Evolutionary conservation across 64 coral and sea anemone genomes (phyloP), one percentile per base, ranked within the genome.

Genomic region (Montipora efflorescens): DNA sequence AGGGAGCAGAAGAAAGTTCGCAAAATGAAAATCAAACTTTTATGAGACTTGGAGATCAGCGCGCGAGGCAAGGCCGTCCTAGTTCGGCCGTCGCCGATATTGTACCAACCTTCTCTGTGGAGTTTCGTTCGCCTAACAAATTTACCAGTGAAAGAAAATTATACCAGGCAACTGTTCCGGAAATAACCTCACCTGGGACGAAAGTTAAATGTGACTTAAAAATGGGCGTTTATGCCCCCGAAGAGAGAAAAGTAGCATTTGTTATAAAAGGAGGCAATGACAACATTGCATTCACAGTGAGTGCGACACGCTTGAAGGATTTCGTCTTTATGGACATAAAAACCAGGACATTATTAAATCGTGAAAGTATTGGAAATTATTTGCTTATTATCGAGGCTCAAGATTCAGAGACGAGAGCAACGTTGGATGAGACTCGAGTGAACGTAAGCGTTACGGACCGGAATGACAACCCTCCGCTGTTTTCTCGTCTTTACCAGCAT

Each of bases 321-420:
- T 99, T 99, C 64, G 45, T 93, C 47, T 93, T 94, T 28, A 94
- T 99, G 94, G 73, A 96, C 72, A 92, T 99, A 36, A 94, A 89
- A 91, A 94, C 92, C 22, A 83, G 62, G 10, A 91, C 20, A 71
- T 68, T 53, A 25, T 78, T 99, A 49, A 99, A 93, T 61, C 90
- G 92, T 89, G 94, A 96, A 84, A 82, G 82, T 11, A 74, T 69
- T 84, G 75, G 64, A 49, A 71, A 50, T 50, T 92, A 96, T 81
- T 72, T 86, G 55, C 74, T 99, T 1, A 80, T 59, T 86, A 84
- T 99, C 8, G 90, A 75, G 25, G 97, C 92, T 20, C 79, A 86
- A 67, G 84, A 98, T 83, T 69, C 84, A 4, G 36, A 46, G n/a
- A 89, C 67, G 11, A 95, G 94, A 89, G 55, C 48, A 74, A 92